Conservation (phyloP, 2,113 vertebrate species). For the Lycocorax pyrrhopterus region DNA sequence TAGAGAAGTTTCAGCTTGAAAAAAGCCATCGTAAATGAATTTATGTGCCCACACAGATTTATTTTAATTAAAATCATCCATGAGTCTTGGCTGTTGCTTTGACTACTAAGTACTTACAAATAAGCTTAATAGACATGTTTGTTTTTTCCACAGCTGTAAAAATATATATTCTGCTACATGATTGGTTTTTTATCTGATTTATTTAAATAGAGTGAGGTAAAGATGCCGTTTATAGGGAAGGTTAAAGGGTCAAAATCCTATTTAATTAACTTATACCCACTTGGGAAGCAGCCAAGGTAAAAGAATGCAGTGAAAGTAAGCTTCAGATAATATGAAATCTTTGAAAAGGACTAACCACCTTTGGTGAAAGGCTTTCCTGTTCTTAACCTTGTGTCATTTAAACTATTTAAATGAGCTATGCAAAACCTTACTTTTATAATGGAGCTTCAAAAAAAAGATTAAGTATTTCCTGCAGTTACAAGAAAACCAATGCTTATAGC, state of each 20-base stretch:
- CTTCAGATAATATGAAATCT: conserved; percentile 62
- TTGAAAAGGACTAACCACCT: conserved; percentile 51
- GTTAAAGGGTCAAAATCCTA: conserved; percentile 64
- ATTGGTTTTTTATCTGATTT: conserved; percentile 67
- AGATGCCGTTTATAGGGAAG: conserved; percentile 44
- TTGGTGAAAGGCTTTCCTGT: conserved; percentile 61
- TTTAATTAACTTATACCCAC: conserved; percentile 64
- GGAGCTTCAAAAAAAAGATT: neutral
- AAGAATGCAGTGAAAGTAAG: conserved; percentile 64
- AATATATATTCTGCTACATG: conserved; percentile 43
- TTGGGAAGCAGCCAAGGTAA: conserved; percentile 57
- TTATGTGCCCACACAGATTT: conserved; percentile 52
- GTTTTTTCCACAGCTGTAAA: conserved; percentile 51
- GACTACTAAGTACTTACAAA: conserved; percentile 64
- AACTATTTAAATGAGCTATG: conserved; percentile 51
- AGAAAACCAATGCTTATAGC: conserved; percentile 6
- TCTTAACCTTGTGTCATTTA: conserved; percentile 57
- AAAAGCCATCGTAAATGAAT: conserved; percentile 2
- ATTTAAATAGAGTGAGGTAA: conserved; percentile 73
- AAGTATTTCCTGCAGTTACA: conserved; percentile 18
- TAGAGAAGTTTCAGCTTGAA: conserved; percentile 7
- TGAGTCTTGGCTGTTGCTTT: conserved; percentile 50
- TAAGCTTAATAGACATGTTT: conserved; percentile 66
- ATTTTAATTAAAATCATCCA: conserved; percentile 70
- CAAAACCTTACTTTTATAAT: conserved; percentile 36